A percentile compares a stretch with the other conserved stretches of the same genome.
phyloP scores from a whole-genome alignment of 2,797 vertebrate species.

The Iguana delicatissima region DNA sequence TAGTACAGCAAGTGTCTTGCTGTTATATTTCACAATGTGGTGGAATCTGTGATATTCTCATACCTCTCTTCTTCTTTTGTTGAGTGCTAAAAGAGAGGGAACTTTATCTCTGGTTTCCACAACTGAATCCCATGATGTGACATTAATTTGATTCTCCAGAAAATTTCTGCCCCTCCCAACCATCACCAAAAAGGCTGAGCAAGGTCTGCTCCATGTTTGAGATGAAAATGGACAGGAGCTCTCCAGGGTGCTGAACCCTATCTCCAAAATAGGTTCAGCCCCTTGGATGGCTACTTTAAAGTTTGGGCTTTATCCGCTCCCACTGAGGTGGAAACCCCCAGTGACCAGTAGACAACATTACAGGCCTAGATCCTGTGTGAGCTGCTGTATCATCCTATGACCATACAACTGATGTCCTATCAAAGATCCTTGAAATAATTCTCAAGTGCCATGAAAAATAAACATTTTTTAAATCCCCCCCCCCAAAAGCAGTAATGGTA shows the following conservation, averaged over 20 bases:
- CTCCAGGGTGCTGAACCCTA: too few relatives aligned
- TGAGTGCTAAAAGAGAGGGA: background rate
- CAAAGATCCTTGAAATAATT: too few relatives aligned
- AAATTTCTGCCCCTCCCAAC: too few relatives aligned
- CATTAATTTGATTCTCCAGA: conserved; percentile 5
- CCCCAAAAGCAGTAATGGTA: too few relatives aligned
- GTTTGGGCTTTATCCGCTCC: background rate
- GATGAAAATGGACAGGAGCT: background rate
- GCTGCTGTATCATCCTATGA: background rate
- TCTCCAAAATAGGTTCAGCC: background rate
- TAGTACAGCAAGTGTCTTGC: background rate
- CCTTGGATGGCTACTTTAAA: background rate
- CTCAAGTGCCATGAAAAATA: background rate
- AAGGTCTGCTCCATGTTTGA: too few relatives aligned
- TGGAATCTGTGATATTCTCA: conserved; percentile 15
- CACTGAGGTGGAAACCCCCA: too few relatives aligned
- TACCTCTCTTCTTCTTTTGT: background rate
- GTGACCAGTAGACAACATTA: too few relatives aligned
- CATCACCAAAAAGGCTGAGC: background rate
- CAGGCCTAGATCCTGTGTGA: background rate
- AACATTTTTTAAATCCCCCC: too few relatives aligned
- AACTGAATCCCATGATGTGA: background rate
- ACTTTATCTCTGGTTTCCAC: background rate
- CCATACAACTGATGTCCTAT: too few relatives aligned
- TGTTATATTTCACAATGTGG: background rate